A percentile compares a stretch with the other conserved stretches of the same genome.
Evolutionary conservation across 2,113 vertebrate species (phyloP).

Genomic region (Odocoileus virginianus): DNA sequence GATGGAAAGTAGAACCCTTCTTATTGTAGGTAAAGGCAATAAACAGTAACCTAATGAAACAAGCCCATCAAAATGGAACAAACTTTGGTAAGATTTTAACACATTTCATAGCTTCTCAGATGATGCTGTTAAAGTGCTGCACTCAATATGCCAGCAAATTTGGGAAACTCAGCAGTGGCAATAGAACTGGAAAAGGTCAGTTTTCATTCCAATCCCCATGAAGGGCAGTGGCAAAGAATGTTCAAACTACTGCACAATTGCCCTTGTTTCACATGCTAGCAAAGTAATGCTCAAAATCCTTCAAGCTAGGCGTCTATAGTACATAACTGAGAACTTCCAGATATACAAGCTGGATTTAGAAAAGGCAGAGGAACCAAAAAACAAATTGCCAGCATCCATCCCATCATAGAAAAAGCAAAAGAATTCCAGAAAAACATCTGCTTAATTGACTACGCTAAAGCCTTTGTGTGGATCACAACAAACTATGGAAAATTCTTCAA

Average conservation of each 20-base stretch:
- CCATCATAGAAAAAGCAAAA: background rate
- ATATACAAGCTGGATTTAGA: background rate
- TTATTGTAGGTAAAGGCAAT: background rate
- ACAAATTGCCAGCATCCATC: background rate
- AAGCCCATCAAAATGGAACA: background rate
- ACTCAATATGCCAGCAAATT: background rate
- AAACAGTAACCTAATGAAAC: background rate
- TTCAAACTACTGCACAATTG: background rate
- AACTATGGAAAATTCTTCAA: background rate
- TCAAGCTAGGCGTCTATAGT: background rate
- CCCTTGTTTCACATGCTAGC: background rate
- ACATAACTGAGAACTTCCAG: background rate
- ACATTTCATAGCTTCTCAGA: background rate
- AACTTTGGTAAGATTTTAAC: background rate
- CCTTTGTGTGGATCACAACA: background rate
- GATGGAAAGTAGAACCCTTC: background rate
- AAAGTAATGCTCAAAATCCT: background rate
- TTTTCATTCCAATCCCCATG: background rate
- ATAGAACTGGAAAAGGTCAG: background rate
- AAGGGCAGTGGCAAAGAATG: background rate
- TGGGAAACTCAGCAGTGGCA: background rate
- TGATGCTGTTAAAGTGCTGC: background rate
- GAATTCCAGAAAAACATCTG: background rate
- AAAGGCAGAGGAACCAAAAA: background rate
- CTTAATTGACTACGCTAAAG: background rate